Evolutionary conservation across 2,888 invertebrate species (phyloP), one percentile per base, ranked within the genome.

Genomic region (Meandrusa payeni): DNA sequence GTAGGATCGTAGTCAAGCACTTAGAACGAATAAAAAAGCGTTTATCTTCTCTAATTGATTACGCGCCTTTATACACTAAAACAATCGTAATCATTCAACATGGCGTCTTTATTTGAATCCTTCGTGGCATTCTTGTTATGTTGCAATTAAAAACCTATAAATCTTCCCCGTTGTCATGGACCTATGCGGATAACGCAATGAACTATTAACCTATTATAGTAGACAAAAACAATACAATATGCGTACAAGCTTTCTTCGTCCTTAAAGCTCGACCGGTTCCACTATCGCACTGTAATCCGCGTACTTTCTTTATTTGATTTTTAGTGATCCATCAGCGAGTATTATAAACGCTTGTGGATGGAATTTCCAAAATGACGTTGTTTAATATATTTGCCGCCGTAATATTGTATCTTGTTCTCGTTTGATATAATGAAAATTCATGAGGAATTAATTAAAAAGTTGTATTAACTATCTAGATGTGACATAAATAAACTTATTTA

Each of bases 131-230:
- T n/a, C n/a, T n/a, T n/a, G n/a, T n/a, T n/a, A n/a, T n/a, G 47
- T 27, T 56, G 70, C 67, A 74, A 76, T 78, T 79, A 76, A 72
- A 77, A 75, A 63, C 65, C 56, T 62, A 78, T 78, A 68, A 76
- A 76, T 77, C 75, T 77, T 62, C 56, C 46, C 47, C 53, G 50
- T 9, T 36, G 13, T 15, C 10, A 10, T 15, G 24, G 1, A 9
- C n/a, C 9, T 9, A 26, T 17, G 5, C 5, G 5, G 13, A 5
- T 2, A 13, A 24, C 5, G 34, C 13, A 23, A 15, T 15, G 13
- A 13, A 11, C 22, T 23, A 15, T 36, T 15, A 36, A 36, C 6
- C 20, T 11, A 20, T 12, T 22, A 10, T 2, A 23, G 9, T 17
- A 15, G 24, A 24, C 17, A 26, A 17, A 33, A 33, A 33, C 22